Evolutionary conservation across 2,888 invertebrate species (phyloP).

Genomic region (Zygogramma bicolorata): DNA sequence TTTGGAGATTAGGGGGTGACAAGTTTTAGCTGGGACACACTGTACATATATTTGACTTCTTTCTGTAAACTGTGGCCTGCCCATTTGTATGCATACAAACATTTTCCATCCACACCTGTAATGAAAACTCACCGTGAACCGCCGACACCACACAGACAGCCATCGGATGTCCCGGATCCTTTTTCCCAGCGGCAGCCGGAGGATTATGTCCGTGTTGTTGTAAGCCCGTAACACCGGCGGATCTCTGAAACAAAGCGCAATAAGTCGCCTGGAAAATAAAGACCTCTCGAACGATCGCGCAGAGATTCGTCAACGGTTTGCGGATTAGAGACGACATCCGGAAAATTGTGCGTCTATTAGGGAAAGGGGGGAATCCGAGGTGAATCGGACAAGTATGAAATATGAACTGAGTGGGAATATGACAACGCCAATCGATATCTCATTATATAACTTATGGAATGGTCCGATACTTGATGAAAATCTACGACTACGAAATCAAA

Average conservation of each 20-base stretch:
- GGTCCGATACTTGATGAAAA: too few relatives aligned
- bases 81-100: too few relatives aligned
- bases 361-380: neutral
- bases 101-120: too few relatives aligned
- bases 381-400: too few relatives aligned
- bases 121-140: constrained; percentile 82
- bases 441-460: too few relatives aligned
- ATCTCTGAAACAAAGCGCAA: constrained; percentile 74
- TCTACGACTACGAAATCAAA: too few relatives aligned
- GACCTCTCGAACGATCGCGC: constrained; percentile 25
- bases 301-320: neutral
- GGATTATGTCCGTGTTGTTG: constrained; percentile 83
- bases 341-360: neutral
- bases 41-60: too few relatives aligned
- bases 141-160: constrained; percentile 92
- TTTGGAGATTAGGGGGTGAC: too few relatives aligned
- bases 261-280: constrained; percentile 36
- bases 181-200: constrained; percentile 86
- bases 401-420: too few relatives aligned
- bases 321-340: neutral
- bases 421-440: too few relatives aligned
- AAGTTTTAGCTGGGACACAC: too few relatives aligned
- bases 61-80: too few relatives aligned
- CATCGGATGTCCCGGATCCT: constrained; percentile 89
- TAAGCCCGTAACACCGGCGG: constrained; percentile 82